phyloP scores from a whole-genome alignment of 2,113 vertebrate genomes.

The Hyaena hyaena region DNA sequence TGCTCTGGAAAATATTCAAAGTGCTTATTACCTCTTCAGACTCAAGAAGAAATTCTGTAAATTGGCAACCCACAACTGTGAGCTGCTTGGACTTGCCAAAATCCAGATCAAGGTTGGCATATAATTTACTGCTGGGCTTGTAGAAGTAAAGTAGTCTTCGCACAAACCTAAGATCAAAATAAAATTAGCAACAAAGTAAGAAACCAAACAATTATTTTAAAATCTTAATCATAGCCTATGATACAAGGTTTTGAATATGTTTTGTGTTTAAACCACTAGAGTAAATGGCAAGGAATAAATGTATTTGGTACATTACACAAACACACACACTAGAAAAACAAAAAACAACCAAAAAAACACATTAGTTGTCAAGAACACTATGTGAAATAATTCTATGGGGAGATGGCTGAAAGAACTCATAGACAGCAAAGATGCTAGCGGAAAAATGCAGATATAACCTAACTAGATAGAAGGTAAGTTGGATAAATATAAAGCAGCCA shows the following conservation, averaged over 20 bases:
- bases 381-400: neutral
- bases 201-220: conserved; percentile 7
- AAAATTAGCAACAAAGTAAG: conserved; percentile 33
- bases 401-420: neutral
- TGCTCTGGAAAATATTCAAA: neutral
- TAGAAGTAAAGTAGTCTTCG: conserved; percentile 97
- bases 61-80: conserved; percentile 97
- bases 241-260: neutral
- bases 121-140: conserved; percentile 97
- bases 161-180: conserved; percentile 91
- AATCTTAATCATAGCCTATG: neutral
- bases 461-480: neutral
- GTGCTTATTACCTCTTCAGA: conserved; percentile 93
- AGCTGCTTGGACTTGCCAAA: conserved; percentile 94
- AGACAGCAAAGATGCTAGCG: neutral
- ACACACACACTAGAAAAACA: neutral
- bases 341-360: neutral
- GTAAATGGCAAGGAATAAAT: conserved; percentile 48
- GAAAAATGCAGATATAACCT: neutral
- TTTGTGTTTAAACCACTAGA: conserved; percentile 1
- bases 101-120: conserved; percentile 94
- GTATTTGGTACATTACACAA: neutral
- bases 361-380: neutral
- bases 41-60: conserved; percentile 97
- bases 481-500: neutral